A percentile compares a stretch with the other conserved stretches of the same genome.
Conservation (phyloP, 1,140 invertebrate species). For the Zaprionus nigranus region DNA sequence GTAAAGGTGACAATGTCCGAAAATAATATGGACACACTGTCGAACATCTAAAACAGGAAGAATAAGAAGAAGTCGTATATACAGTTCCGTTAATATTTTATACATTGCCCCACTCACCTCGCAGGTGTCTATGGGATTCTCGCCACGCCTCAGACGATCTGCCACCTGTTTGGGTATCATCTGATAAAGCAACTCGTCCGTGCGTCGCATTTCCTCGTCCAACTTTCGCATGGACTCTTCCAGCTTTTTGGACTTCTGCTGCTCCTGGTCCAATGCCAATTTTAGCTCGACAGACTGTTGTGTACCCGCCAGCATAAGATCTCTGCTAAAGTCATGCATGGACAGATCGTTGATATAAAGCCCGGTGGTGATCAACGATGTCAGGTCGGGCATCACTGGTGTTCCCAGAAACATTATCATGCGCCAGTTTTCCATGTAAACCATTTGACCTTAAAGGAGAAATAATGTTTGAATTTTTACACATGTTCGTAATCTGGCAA, state of each 20-base stretch:
- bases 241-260: conserved; percentile 97
- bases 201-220: conserved; percentile 97
- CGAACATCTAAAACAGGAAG: conserved; percentile 89
- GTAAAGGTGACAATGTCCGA: conserved; percentile 99
- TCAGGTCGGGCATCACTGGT: conserved; percentile 97
- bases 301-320: conserved; percentile 97
- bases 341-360: conserved; percentile 98
- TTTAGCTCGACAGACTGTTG: conserved; percentile 98
- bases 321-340: conserved; percentile 99
- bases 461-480: neutral
- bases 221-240: conserved; percentile 98
- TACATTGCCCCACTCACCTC: conserved; percentile 90
- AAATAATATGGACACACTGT: conserved; percentile 97
- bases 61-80: neutral
- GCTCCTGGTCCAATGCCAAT: conserved; percentile 97
- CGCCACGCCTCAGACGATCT: conserved; percentile 94
- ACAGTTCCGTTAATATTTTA: neutral
- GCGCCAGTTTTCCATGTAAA: conserved; percentile 98
- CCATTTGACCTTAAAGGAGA: conserved; percentile 94
- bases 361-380: conserved; percentile 93
- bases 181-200: conserved; percentile 97
- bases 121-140: conserved; percentile 97
- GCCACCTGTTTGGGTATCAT: conserved; percentile 99
- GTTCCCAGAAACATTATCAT: conserved; percentile 98
- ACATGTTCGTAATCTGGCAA: too few relatives aligned